Evolutionary conservation across 2,113 vertebrate genomes (phyloP), one percentile per base, ranked within the genome.

Genomic region (Danionella cerebrum): DNA sequence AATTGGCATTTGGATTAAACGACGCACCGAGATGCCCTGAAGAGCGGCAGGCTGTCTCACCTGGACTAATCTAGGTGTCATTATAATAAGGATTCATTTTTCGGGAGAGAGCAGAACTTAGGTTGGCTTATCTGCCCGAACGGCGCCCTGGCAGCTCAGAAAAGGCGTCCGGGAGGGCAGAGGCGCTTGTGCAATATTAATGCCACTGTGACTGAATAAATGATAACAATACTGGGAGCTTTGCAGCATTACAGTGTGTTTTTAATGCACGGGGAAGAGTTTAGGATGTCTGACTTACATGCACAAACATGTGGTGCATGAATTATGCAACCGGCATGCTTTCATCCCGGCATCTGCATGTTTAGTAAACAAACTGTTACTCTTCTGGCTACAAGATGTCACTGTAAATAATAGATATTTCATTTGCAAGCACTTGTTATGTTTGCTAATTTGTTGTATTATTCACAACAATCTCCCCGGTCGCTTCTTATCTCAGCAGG

Each of bases 1-100:
- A 89, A 87, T 86, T 88, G 84, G 85, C 87, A 86, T 89, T 86
- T 82, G 86, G 85, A 86, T 89, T 86, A 88, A 88, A 86, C 78
- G 80, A 73, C 76, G 80, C 70, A 81, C 80, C 66, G 79, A 83
- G 84, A 84, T 86, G 84, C 84, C 86, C 85, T 25, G 77, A 80
- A 87, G 87, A 86, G 65, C 10, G 21, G 69, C 14, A 4, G 24
- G 79, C 80, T 83, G 80, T 82, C 73, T 84, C 80, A 89, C 83
- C 83, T 84, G 82, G 76, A 80, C 80, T 82, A 80, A 85, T 85
- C 81, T 76, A 78, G 81, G 76, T 77, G 75, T 81, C 78, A 81
- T 84, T 82, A 87, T 82, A 86, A 86, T 79, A 75, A 84, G 82
- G 77, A 86, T 86, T 82, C 72, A 79, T 81, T 84, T n/a, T 83